Conservation (phyloP, 2,888 invertebrate species). For the Linyphia triangularis region DNA sequence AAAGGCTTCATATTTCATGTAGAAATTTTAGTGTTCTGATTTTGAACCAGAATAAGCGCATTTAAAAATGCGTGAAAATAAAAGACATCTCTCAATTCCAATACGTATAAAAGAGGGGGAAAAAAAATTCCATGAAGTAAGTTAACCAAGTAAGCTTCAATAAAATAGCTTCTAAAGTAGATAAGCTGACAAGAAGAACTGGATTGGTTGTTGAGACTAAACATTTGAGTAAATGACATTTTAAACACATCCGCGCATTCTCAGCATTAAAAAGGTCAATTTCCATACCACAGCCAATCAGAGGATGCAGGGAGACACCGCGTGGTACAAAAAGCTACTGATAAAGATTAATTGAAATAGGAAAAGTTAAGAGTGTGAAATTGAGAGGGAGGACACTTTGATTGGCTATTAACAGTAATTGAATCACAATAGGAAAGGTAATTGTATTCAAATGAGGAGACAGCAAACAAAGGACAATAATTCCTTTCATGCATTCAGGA, state of each 20-base stretch:
- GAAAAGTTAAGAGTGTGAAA: constrained; percentile 35
- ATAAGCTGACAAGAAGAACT: background rate
- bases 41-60: no score
- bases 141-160: background rate
- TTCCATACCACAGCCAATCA: background rate
- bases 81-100: no score
- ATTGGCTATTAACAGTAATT: constrained; percentile 54
- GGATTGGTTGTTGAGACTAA: background rate
- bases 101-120: no score
- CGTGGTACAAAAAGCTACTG: constrained; percentile 20
- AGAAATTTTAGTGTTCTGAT: no score
- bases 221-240: constrained; percentile 2
- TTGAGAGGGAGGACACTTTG: constrained; percentile 24
- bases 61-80: no score
- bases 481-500: constrained; percentile 8
- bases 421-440: constrained; percentile 30
- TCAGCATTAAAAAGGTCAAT: background rate
- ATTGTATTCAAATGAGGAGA: constrained; percentile 28
- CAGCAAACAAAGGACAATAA: constrained; percentile 53
- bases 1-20: no score
- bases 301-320: background rate
- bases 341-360: constrained; percentile 23
- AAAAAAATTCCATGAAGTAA: background rate
- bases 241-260: background rate
- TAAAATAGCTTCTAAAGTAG: background rate